Conservation (phyloP, 1,140 invertebrate species). For the Danaus plexippus region DNA sequence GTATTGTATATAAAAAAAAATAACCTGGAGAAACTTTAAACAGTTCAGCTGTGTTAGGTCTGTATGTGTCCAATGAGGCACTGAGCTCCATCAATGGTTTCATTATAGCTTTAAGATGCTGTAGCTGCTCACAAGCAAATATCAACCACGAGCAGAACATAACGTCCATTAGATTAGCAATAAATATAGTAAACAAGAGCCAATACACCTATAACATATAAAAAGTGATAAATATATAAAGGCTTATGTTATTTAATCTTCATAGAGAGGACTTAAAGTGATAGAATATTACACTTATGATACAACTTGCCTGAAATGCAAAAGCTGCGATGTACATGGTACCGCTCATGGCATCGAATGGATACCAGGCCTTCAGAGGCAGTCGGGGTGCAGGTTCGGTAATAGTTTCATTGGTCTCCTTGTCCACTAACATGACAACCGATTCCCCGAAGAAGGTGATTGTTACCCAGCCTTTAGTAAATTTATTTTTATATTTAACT, state of each 20-base stretch:
- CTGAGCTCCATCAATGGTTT: slow-evolving; percentile 88
- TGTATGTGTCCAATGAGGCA: slow-evolving; percentile 82
- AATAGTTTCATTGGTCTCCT: slow-evolving; percentile 81
- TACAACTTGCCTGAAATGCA: slow-evolving; percentile 74
- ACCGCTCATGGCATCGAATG: slow-evolving; percentile 79
- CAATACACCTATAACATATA: slow-evolving; percentile 76
- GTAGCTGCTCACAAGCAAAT: slow-evolving; percentile 86
- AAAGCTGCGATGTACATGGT: slow-evolving; percentile 77
- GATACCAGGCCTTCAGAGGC: slow-evolving; percentile 82
- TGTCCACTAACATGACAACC: slow-evolving; percentile 76
- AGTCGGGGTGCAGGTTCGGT: slow-evolving; percentile 80
- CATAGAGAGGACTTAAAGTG: not conserved
- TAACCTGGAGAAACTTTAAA: slow-evolving; percentile 77
- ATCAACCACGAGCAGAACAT: slow-evolving; percentile 88
- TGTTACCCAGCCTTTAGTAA: slow-evolving; percentile 76
- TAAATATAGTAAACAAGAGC: slow-evolving; percentile 78
- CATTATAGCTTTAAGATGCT: slow-evolving; percentile 88
- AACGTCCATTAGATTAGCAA: slow-evolving; percentile 81
- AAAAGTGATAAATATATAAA: not conserved
- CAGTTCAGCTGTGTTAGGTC: slow-evolving; percentile 83
- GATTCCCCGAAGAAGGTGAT: slow-evolving; percentile 86
- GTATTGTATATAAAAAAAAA: slow-evolving; percentile 4
- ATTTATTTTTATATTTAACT: not conserved
- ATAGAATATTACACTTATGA: not conserved
- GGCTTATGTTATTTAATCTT: not conserved